phyloP scores from a whole-genome alignment of 2,797 vertebrate genomes.

The Pseudomugil gertrudae region DNA sequence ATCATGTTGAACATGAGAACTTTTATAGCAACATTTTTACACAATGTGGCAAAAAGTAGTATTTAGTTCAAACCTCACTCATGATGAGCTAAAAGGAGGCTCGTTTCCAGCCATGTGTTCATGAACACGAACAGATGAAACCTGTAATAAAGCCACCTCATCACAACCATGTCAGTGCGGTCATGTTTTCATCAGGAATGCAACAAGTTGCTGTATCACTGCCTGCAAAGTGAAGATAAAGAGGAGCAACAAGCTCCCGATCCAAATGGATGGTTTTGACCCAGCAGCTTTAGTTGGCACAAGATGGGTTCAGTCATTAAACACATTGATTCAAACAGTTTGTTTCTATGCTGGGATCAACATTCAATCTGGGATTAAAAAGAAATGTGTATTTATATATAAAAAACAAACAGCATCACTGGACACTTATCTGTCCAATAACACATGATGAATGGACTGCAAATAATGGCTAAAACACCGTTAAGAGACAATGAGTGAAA shows the following conservation, averaged over 20 bases:
- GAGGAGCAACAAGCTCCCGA: not conserved
- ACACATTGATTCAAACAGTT: not conserved
- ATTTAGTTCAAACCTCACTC: not conserved
- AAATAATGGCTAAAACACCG: conserved; percentile 63
- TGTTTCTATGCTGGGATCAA: conserved; percentile 4
- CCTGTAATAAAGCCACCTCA: not conserved
- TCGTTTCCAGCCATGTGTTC: not conserved
- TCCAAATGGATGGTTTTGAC: not conserved
- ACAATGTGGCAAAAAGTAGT: not conserved
- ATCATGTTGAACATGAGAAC: too few species aligned
- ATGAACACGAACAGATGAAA: not conserved
- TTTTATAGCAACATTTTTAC: not conserved
- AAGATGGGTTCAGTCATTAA: conserved; percentile 9
- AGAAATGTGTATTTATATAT: too few species aligned
- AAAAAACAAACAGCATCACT: not conserved
- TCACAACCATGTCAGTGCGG: not conserved
- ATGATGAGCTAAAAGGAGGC: not conserved
- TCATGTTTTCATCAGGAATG: conserved; percentile 6
- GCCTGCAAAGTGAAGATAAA: not conserved
- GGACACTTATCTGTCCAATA: not conserved
- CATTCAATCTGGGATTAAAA: not conserved
- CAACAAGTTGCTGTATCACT: not conserved
- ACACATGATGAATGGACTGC: conserved; percentile 29
- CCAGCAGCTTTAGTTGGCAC: not conserved
- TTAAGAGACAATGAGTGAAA: conserved; percentile 81